These are phyloP conservation scores for Jaculus jaculus DNA, from an alignment of 2,113 vertebrate genomes.

Conservation along the genomic window DNA sequence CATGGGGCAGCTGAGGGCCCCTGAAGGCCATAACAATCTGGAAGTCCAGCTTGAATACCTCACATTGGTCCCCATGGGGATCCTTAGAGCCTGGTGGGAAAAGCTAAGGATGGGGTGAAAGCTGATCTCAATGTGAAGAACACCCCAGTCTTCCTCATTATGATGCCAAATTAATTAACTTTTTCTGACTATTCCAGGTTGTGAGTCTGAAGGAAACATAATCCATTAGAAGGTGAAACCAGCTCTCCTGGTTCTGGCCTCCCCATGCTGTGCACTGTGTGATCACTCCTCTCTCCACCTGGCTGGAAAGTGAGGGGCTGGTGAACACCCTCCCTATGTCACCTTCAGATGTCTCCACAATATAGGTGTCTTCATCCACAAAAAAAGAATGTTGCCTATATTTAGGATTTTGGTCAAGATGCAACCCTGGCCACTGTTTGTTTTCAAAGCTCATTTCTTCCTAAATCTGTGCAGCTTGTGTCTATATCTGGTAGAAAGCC, in stretches of 20 bases:
- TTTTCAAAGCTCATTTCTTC: not conserved
- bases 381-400: rapidly evolving
- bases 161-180: not conserved
- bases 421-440: not conserved
- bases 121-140: not conserved
- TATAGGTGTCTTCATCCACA: not conserved
- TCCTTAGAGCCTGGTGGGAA: not conserved
- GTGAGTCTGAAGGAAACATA: not conserved
- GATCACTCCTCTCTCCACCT: too few species aligned
- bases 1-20: not conserved
- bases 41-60: not conserved
- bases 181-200: not conserved
- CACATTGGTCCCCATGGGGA: not conserved
- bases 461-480: not conserved
- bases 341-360: not conserved
- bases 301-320: not conserved
- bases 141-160: not conserved
- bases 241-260: not conserved
- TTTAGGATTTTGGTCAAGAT: not conserved
- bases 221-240: not conserved
- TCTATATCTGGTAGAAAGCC: not conserved
- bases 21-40: not conserved
- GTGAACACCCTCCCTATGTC: not conserved
- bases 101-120: not conserved
- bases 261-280: not conserved